phyloP scores from a whole-genome alignment of 2,113 vertebrate species.

The Alligator sinensis region DNA sequence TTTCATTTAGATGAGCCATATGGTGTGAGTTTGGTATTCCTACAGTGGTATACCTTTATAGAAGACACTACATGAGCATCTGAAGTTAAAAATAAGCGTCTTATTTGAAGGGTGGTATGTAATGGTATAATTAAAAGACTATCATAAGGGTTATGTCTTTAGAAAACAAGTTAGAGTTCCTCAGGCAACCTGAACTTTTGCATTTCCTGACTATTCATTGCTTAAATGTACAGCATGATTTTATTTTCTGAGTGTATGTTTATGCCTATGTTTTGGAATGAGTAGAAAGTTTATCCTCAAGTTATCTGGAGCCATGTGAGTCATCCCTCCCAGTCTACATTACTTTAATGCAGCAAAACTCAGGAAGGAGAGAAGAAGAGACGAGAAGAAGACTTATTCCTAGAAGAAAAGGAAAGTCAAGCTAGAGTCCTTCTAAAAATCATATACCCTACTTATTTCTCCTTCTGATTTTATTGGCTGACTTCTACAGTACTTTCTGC shows the following conservation, averaged over 20 bases:
- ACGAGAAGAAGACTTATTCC: too few relatives aligned
- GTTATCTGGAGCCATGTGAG: too few relatives aligned
- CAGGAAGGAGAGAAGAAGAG: too few relatives aligned
- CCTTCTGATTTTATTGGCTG: too few relatives aligned
- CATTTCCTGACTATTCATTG: neutral
- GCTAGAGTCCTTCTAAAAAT: too few relatives aligned
- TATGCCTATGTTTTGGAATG: neutral
- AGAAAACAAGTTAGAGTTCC: neutral
- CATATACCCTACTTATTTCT: too few relatives aligned
- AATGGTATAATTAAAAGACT: neutral
- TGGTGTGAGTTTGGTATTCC: neutral
- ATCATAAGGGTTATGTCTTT: rapidly evolving
- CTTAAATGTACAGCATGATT: neutral
- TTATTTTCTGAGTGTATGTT: neutral
- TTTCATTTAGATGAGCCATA: neutral
- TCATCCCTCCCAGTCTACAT: too few relatives aligned
- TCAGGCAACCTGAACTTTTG: neutral
- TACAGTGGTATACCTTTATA: neutral
- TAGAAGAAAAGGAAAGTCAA: too few relatives aligned
- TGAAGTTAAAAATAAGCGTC: neutral
- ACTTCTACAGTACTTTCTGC: too few relatives aligned
- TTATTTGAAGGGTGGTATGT: neutral
- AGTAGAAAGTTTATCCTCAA: too few relatives aligned
- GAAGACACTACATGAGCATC: neutral
- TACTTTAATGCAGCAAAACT: too few relatives aligned